A percentile compares a stretch with the other conserved stretches of the same genome.
phyloP scores from a whole-genome alignment of 2,113 vertebrate genomes.

The Sturnus vulgaris region DNA sequence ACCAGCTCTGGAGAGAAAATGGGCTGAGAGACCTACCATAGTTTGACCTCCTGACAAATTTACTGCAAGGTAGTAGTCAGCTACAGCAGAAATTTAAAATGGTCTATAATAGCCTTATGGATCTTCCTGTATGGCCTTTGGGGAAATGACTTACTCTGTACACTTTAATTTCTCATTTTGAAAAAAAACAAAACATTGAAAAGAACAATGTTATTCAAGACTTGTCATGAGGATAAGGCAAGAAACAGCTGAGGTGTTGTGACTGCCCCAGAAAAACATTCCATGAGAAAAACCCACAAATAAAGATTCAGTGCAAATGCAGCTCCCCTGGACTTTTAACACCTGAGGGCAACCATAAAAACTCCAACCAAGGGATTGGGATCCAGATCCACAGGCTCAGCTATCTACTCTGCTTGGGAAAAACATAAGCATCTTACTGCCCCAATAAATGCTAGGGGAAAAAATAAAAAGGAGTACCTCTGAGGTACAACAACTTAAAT shows the following conservation, averaged over 20 bases:
- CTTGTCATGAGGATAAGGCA: background rate
- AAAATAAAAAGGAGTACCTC: background rate
- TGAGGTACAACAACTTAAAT: background rate
- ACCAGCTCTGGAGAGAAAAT: conserved; percentile 23
- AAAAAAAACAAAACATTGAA: background rate
- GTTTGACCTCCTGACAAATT: background rate
- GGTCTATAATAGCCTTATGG: background rate
- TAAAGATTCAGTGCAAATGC: background rate
- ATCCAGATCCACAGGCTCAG: background rate
- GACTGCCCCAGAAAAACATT: background rate
- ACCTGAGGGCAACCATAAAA: background rate
- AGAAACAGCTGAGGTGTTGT: background rate
- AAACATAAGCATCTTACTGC: background rate
- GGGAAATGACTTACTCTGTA: background rate
- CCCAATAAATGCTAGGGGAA: background rate
- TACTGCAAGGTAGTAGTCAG: background rate
- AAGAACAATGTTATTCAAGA: conserved; percentile 22
- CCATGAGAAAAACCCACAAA: background rate
- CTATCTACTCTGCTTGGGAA: background rate
- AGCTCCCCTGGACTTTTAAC: background rate
- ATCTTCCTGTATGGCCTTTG: background rate
- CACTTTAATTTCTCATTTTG: background rate
- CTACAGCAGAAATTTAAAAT: background rate
- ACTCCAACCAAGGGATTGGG: background rate
- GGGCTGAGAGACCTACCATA: background rate